Evolutionary conservation across 2,113 vertebrate species (phyloP).

Genomic region (Columba livia): DNA sequence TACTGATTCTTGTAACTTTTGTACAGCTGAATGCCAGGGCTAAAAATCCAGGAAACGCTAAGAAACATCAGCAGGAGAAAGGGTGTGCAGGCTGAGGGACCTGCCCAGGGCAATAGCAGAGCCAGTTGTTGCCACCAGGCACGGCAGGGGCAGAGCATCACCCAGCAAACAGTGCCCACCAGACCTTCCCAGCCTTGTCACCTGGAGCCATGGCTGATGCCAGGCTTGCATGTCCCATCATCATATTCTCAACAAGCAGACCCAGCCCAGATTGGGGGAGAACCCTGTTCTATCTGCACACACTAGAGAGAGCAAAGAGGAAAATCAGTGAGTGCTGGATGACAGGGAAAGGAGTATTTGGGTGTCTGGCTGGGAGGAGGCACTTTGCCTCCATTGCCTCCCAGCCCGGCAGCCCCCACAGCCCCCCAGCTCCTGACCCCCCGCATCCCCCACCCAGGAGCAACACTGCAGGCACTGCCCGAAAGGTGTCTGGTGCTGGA

Average conservation of each 20-base stretch:
- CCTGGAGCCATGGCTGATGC: neutral
- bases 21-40: neutral
- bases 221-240: neutral
- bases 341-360: neutral
- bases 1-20: neutral
- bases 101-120: neutral
- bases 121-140: neutral
- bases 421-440: neutral
- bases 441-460: neutral
- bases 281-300: neutral
- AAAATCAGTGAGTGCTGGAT: neutral
- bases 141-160: neutral
- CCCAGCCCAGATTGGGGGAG: neutral
- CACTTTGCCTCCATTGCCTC: neutral
- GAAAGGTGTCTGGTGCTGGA: fast-evolving
- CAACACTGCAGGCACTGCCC: neutral
- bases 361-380: neutral
- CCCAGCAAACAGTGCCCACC: neutral
- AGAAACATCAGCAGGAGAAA: neutral
- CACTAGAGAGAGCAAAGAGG: neutral
- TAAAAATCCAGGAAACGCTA: neutral
- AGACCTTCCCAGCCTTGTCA: neutral
- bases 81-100: neutral
- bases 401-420: neutral
- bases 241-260: neutral